Evolutionary conservation across 2,113 vertebrate species (phyloP), one percentile per base, ranked within the genome.

Genomic region (Solea senegalensis): DNA sequence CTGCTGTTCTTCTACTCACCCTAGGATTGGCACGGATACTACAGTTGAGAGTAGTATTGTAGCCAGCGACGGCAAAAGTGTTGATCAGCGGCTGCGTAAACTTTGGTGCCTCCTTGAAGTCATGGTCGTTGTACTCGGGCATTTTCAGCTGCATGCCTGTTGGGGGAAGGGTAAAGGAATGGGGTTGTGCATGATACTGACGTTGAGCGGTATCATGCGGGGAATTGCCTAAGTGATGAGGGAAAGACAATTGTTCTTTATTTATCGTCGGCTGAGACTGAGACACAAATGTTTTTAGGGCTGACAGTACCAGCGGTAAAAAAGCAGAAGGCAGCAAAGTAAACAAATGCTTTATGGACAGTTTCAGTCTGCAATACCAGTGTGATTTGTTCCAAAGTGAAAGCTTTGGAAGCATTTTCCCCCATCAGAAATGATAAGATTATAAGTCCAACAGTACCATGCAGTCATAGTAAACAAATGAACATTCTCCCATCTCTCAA

Each of bases 21-120:
- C 95, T 96, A 58, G 98, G 98, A 72, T 98, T 97, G 74, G 96
- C 98, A 34, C 98, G 93, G 34, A 99, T 95, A 0, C 97, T 98
- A 91, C 98, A 99, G 93, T 98, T 98, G 65, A 99, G 93, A 40
- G 96, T 96, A 39, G 97, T 80, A 0, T 98, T 99, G 91, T 98
- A 98, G 28, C 98, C 98, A 12, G 97, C 95, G 0, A 98, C 71
- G 0, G 97, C 97, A 5, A 94, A 95, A 0, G 96, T 98, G 89
- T 98, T 95, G 72, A 97, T 89, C 74, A 98, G 91, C 5, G 97
- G 96, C 84, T 99, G 98, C 0, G 98, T 98, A 86, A 98, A 98
- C 76, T 94, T 88, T 0, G 98, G 97, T 0, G 94, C 82, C 86
- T 99, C 97, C 0, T 89, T 95, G 92, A 97, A 98, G 90, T 98